Evolutionary conservation across 2,113 vertebrate genomes (phyloP).

Genomic region (Engraulis encrasicolus): DNA sequence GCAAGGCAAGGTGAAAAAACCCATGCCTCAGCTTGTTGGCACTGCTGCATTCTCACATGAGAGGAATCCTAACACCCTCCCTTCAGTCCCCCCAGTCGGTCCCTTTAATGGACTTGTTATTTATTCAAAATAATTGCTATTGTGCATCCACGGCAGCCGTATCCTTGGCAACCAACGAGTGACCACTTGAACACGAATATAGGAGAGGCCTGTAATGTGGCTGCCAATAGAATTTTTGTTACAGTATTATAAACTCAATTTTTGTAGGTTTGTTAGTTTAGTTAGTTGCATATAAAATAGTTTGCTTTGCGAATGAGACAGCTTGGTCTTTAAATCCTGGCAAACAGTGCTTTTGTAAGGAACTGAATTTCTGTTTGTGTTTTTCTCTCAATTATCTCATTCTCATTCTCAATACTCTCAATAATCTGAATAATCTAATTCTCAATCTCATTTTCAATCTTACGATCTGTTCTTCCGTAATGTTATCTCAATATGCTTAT

Average conservation of each 20-base stretch:
- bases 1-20: neutral
- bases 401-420: too few relatives aligned
- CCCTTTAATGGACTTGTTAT: constrained; percentile 56
- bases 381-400: too few relatives aligned
- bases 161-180: constrained; percentile 58
- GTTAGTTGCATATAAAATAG: constrained; percentile 45
- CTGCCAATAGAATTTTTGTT: constrained; percentile 58
- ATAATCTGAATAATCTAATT: too few relatives aligned
- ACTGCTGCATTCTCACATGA: constrained; percentile 53
- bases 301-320: too few relatives aligned
- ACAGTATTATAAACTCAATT: constrained; percentile 58
- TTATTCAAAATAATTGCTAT: constrained; percentile 59
- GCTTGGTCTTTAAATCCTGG: too few relatives aligned
- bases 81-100: constrained; percentile 40
- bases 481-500: too few relatives aligned
- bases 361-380: too few relatives aligned
- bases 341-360: too few relatives aligned
- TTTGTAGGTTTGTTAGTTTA: too few relatives aligned
- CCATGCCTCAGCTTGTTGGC: constrained; percentile 17
- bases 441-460: too few relatives aligned
- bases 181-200: constrained; percentile 23
- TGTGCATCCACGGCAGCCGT: constrained; percentile 52
- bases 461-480: too few relatives aligned
- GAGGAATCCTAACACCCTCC: constrained; percentile 51
- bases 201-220: constrained; percentile 20